Base-by-base conservation (phyloP, 2,113 vertebrate genomes). In the Peromyscus leucopus region DNA sequence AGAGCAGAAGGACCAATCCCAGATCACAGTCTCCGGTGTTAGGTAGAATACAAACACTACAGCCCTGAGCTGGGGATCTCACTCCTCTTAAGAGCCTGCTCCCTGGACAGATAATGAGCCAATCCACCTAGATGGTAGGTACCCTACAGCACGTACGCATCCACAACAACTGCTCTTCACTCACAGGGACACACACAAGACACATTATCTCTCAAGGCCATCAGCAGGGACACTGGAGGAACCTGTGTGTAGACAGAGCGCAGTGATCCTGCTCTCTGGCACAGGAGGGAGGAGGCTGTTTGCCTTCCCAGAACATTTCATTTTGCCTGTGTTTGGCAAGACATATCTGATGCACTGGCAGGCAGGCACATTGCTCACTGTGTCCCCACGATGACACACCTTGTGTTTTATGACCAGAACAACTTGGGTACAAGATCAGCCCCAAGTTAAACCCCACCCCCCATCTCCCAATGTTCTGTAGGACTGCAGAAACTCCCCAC, bases 311-410 rank as follows among this genome's bases (percentile, higher is more conserved):
- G 71, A 26, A 96, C 76, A 59, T 85, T 96, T 86, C 95, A 94
- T 93, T 95, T 95, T 69, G 36, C 82, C 95, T 80, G 63, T 95
- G 75, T 97, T 87, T 93, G 89, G 96, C 96, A 97, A 97, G 97
- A 96, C 19, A 13, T 28, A 65, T 69, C 91, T 89, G 86, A 89
- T 71, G 69, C 90, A 42, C 55, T n/a, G 89, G 57, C 36, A 0
- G 90, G 67, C 76, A 0, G 39, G 46, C 19, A 15, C 75, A 1
- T 51, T 65, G 72, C 46, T 95, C 92, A 61, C 33, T 1, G 21
- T 92, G 93, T 96, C 89, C 96, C 80, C 42, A 31, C 0, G 4
- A 57, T 75, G 91, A 94, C 96, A 97, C 96, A 16, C 97, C 83
- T 95, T 15, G 0, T 76, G 80, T 92, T 97, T 97, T 97, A 97